Evolutionary conservation across 2,888 invertebrate species (phyloP).

Genomic region (Papilio demoleus): DNA sequence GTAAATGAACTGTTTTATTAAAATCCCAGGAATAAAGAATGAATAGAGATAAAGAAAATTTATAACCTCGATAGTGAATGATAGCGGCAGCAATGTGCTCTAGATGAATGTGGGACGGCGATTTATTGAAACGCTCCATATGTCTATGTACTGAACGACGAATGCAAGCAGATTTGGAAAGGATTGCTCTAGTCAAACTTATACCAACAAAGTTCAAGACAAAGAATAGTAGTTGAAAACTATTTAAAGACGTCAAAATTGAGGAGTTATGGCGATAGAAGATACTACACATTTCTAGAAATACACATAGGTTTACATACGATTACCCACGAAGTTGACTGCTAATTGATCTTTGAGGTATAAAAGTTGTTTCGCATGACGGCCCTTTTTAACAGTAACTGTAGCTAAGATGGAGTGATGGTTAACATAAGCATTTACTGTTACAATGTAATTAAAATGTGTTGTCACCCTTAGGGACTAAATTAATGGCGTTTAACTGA

Average conservation of each 20-base stretch:
- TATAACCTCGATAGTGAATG: constrained; percentile 3
- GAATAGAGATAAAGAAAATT: constrained; percentile 1
- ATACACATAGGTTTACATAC: no score
- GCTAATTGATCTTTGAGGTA: no score
- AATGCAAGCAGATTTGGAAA: constrained; percentile 1
- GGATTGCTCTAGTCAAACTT: not conserved
- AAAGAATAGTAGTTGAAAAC: not conserved
- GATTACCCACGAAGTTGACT: no score
- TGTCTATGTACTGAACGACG: not conserved
- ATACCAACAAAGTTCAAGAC: no score
- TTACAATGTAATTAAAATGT: no score
- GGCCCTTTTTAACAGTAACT: no score
- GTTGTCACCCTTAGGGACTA: constrained; percentile 6
- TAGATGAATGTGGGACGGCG: not conserved
- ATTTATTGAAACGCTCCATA: not conserved
- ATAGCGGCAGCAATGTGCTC: not conserved
- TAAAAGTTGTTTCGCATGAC: no score
- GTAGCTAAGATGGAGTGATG: no score
- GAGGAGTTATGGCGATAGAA: no score
- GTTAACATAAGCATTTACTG: not conserved
- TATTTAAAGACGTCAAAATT: no score
- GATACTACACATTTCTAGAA: no score
- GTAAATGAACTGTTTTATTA: constrained; percentile 4
- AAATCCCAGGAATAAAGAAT: not conserved
- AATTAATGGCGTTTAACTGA: not conserved